A percentile compares a stretch with the other conserved stretches of the same genome.
These are phyloP conservation scores for Xanthorhoe designata DNA, from an alignment of 2,888 invertebrate species.

Conservation along the genomic window DNA sequence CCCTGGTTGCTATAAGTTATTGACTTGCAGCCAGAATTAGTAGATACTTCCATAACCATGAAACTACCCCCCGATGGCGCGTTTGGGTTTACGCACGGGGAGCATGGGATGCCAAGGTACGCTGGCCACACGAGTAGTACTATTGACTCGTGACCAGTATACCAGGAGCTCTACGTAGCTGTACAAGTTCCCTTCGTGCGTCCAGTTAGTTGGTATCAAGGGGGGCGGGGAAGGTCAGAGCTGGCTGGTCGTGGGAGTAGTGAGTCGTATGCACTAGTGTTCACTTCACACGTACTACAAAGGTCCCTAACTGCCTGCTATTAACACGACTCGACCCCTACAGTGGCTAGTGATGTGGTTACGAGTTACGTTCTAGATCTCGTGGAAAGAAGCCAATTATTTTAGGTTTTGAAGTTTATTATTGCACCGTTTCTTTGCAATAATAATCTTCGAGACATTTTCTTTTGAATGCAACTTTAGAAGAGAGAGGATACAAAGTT, in stretches of 20 bases:
- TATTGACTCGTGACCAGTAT: conserved; percentile 53
- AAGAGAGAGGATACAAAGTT: neutral
- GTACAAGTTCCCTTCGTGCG: neutral
- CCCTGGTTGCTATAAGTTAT: conserved; percentile 58
- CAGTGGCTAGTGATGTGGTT: conserved; percentile 63
- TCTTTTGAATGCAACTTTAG: neutral
- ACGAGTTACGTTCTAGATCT: conserved; percentile 7
- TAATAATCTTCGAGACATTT: no score
- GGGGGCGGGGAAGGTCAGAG: conserved; percentile 46
- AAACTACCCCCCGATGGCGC: conserved; percentile 14
- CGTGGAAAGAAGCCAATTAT: conserved; percentile 12
- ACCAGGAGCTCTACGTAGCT: conserved; percentile 46
- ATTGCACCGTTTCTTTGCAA: no score
- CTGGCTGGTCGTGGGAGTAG: conserved; percentile 48
- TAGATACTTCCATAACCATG: conserved; percentile 46
- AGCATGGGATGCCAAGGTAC: conserved; percentile 6
- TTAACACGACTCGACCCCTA: conserved; percentile 76
- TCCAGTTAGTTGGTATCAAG: neutral
- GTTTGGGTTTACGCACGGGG: conserved; percentile 8
- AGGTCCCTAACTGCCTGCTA: conserved; percentile 84
- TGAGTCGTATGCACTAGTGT: conserved; percentile 72
- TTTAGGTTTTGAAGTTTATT: neutral
- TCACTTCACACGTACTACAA: conserved; percentile 83
- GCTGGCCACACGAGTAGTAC: conserved; percentile 28
- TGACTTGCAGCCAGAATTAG: conserved; percentile 50